These are phyloP conservation scores for Parotocinclus haroldoi DNA, from an alignment of 2,797 vertebrate species.

Conservation along the genomic window DNA sequence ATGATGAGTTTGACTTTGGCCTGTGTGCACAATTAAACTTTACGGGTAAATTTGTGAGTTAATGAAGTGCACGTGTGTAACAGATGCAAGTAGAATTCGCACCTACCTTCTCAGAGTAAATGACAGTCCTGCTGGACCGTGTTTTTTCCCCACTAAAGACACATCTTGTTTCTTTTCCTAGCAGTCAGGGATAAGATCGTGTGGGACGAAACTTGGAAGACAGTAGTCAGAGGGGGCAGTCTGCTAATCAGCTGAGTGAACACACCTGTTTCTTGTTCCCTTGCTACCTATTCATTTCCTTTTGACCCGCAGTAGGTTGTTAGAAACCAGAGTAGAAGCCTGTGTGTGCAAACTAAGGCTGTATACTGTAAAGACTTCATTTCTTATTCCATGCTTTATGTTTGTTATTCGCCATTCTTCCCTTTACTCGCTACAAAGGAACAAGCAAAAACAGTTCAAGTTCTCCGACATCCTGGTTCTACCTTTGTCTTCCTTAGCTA, in stretches of 20 bases:
- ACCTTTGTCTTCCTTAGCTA: too few relatives aligned
- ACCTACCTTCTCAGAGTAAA: too few relatives aligned
- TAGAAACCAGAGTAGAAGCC: not conserved
- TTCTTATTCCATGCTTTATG: not conserved
- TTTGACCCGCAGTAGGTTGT: constrained; percentile 5
- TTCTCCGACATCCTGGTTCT: too few relatives aligned
- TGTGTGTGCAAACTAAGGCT: not conserved
- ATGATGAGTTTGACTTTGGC: not conserved
- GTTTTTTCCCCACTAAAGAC: not conserved
- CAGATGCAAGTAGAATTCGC: too few relatives aligned
- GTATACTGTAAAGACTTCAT: not conserved
- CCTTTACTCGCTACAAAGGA: too few relatives aligned
- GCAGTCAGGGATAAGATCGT: constrained; percentile 9
- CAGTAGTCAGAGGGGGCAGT: constrained; percentile 1
- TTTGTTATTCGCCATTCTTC: not conserved
- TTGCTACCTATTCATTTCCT: not conserved
- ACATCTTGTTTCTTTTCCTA: not conserved
- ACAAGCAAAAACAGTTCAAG: too few relatives aligned
- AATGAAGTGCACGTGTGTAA: too few relatives aligned
- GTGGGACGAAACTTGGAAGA: constrained; percentile 13
- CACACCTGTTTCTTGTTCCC: constrained; percentile 20
- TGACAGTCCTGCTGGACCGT: not conserved
- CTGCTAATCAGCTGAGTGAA: constrained; percentile 11
- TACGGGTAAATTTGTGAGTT: too few relatives aligned
- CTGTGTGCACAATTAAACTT: not conserved